Conservation (phyloP, 35 echinoderm and acorn worm species). For the Apostichopus parvimensis region DNA sequence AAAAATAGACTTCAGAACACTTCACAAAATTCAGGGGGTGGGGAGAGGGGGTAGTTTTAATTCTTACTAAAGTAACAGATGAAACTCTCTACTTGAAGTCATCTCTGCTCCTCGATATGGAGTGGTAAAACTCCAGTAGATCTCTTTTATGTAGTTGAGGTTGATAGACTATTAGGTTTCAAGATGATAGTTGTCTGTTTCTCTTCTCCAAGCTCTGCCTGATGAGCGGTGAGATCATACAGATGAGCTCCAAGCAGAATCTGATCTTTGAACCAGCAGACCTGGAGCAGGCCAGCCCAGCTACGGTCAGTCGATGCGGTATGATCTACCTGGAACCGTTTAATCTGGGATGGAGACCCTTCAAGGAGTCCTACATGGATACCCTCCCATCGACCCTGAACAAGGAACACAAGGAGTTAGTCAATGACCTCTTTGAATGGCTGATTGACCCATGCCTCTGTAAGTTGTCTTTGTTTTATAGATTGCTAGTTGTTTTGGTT, state of each 20-base stretch:
- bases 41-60: too few species aligned
- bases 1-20: too few species aligned
- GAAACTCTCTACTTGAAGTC: too few species aligned
- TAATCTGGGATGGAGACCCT: slow-evolving; percentile 90
- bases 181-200: too few species aligned
- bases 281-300: slow-evolving; percentile 91
- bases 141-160: too few species aligned
- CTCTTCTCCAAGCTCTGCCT: slow-evolving; percentile 76
- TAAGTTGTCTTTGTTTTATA: slow-evolving; percentile 37
- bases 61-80: too few species aligned
- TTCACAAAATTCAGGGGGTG: too few species aligned
- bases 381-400: slow-evolving; percentile 72
- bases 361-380: slow-evolving; percentile 89
- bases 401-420: slow-evolving; percentile 82
- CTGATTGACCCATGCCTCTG: slow-evolving; percentile 89
- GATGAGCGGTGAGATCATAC: slow-evolving; percentile 98
- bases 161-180: too few species aligned
- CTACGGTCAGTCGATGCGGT: slow-evolving; percentile 92
- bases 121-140: too few species aligned
- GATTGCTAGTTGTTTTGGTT: too few species aligned
- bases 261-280: slow-evolving; percentile 94
- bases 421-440: slow-evolving; percentile 97
- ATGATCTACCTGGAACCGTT: slow-evolving; percentile 99
- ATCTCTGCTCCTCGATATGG: too few species aligned
- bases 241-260: slow-evolving; percentile 95